Percentiles rank a stretch among this genome's conserved stretches.
Evolutionary conservation across 2,888 invertebrate genomes (phyloP).

Genomic region (Euclidia mi): DNA sequence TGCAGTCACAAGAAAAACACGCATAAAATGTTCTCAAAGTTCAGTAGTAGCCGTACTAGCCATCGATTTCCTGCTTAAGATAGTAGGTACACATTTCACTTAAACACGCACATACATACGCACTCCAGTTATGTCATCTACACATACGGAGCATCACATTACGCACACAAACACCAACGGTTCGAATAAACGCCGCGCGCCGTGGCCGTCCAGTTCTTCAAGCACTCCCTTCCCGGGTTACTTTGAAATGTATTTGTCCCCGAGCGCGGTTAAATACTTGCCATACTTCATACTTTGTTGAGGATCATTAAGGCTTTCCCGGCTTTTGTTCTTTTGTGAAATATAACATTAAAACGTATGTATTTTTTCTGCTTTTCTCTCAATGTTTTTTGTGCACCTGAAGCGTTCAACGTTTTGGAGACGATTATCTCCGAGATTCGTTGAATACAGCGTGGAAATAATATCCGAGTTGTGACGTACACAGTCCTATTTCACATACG

Average conservation of each 20-base stretch:
- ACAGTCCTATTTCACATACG: background rate
- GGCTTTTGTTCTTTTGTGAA: constrained; percentile 53
- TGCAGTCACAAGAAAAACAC: too few species aligned
- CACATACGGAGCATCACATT: constrained; percentile 4
- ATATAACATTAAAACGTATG: constrained; percentile 44
- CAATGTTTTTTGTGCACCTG: constrained; percentile 34
- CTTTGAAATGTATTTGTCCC: constrained; percentile 58
- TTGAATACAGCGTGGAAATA: constrained; percentile 4
- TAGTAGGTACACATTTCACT: background rate
- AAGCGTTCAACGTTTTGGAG: constrained; percentile 27
- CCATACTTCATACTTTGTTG: constrained; percentile 57
- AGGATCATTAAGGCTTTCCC: constrained; percentile 56
- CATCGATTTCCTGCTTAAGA: too few species aligned
- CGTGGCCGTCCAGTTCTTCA: constrained; percentile 54
- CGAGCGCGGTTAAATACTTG: constrained; percentile 53
- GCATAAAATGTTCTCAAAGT: too few species aligned
- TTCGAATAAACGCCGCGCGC: constrained; percentile 43
- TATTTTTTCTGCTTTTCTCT: constrained; percentile 22
- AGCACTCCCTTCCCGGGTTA: constrained; percentile 45
- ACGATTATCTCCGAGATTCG: constrained; percentile 39
- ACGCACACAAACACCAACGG: constrained; percentile 12
- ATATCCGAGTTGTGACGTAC: background rate
- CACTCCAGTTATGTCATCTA: background rate
- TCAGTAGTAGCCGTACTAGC: too few species aligned
- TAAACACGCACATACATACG: background rate